These are phyloP conservation scores for Anniella stebbinsi DNA, from an alignment of 2,797 vertebrate genomes.

Conservation along the genomic window DNA sequence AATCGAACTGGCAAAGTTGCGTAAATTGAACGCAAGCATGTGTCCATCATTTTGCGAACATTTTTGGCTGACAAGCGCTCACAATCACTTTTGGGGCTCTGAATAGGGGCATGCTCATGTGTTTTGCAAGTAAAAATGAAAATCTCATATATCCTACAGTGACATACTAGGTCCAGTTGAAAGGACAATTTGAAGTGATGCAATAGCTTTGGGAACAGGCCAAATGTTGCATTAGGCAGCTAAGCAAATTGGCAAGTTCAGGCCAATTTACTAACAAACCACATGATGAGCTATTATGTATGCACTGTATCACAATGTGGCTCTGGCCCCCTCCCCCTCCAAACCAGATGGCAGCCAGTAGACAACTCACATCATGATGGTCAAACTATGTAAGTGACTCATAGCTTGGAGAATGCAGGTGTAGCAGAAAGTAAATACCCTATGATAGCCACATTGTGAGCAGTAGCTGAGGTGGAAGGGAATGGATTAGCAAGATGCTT, in stretches of 20 bases:
- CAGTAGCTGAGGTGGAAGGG: neutral
- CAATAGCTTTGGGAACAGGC: neutral
- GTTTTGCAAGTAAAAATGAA: too few relatives aligned
- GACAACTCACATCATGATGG: neutral
- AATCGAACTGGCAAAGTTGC: too few relatives aligned
- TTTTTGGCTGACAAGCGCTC: too few relatives aligned
- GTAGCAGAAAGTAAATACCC: neutral
- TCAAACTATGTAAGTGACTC: neutral
- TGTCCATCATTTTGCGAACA: too few relatives aligned
- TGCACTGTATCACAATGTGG: neutral
- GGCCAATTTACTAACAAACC: neutral
- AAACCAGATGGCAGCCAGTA: neutral
- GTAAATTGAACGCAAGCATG: too few relatives aligned
- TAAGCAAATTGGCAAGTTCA: neutral
- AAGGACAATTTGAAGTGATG: neutral
- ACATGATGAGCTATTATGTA: neutral
- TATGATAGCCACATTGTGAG: neutral
- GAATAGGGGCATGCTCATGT: too few relatives aligned
- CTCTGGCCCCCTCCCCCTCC: neutral
- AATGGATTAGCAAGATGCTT: neutral
- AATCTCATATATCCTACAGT: neutral
- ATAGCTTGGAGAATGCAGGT: neutral
- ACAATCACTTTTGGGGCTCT: too few relatives aligned
- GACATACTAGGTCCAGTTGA: neutral
- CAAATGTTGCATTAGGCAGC: neutral